Percentiles rank a stretch among this genome's conserved stretches.
Evolutionary conservation across 2,797 vertebrate species (phyloP).

Genomic region (Margarornis squamiger): DNA sequence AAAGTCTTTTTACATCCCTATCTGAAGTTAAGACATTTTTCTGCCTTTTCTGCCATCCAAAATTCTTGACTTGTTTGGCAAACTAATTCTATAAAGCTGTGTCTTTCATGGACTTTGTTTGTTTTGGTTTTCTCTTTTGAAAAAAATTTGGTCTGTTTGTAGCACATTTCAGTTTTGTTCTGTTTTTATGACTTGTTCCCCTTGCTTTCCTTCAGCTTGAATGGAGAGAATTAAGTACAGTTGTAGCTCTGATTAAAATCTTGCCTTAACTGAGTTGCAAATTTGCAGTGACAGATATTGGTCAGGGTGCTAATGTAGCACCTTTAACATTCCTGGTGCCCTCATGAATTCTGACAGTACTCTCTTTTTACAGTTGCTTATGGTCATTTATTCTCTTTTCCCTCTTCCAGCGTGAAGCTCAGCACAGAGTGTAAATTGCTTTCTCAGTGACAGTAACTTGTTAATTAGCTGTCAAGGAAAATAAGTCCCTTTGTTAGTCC

Average conservation of each 20-base stretch:
- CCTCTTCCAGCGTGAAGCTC: background rate
- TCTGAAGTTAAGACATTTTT: conserved; percentile 2
- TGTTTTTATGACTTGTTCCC: background rate
- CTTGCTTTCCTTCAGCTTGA: conserved; percentile 2
- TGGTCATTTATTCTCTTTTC: background rate
- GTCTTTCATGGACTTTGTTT: conserved; percentile 2
- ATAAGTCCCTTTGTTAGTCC: background rate
- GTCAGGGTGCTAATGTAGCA: background rate
- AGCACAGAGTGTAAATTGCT: background rate
- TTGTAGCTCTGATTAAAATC: conserved; percentile 26
- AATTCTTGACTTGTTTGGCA: conserved; percentile 4
- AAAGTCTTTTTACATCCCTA: background rate
- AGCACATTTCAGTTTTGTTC: background rate
- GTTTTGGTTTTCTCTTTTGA: conserved; percentile 16
- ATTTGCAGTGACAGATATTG: conserved; percentile 32
- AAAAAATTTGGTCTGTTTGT: background rate
- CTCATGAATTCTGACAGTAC: background rate
- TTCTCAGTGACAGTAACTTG: background rate
- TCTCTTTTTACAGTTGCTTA: background rate
- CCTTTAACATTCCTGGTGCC: background rate
- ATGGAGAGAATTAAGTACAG: conserved; percentile 12
- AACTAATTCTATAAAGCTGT: background rate
- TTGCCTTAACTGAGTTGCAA: conserved; percentile 34
- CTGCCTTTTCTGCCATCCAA: background rate
- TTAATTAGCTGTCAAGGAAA: conserved; percentile 37